phyloP scores from a whole-genome alignment of 1,140 invertebrate genomes.

The Drosophila punjabiensis region DNA sequence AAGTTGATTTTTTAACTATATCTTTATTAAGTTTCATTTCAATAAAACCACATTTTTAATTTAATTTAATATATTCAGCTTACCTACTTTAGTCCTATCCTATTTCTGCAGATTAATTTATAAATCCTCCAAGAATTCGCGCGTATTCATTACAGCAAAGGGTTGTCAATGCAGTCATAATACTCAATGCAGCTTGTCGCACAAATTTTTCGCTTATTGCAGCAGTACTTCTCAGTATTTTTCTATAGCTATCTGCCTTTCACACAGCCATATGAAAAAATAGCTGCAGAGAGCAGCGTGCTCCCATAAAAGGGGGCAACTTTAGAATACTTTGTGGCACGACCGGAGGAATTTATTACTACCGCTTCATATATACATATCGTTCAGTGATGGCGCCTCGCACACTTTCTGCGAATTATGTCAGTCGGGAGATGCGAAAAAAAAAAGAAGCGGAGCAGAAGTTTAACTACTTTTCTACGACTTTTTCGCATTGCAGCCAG shows the following conservation, averaged over 20 bases:
- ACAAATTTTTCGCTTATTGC: constrained; percentile 22
- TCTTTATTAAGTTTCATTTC: background rate
- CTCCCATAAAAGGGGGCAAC: constrained; percentile 23
- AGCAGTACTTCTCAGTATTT: constrained; percentile 29
- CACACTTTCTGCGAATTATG: constrained; percentile 60
- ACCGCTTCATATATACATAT: constrained; percentile 64
- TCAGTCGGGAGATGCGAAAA: constrained; percentile 63
- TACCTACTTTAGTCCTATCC: background rate
- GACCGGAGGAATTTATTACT: constrained; percentile 69
- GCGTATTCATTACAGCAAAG: background rate
- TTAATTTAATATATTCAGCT: background rate
- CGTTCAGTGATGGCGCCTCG: constrained; percentile 56
- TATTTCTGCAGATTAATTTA: background rate
- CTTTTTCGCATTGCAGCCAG: constrained; percentile 53
- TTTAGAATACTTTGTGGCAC: constrained; percentile 56
- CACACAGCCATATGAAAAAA: constrained; percentile 7
- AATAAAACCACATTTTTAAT: background rate
- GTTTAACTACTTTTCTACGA: constrained; percentile 79
- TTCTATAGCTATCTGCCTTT: constrained; percentile 1
- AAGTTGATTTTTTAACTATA: background rate
- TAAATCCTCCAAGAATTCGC: background rate
- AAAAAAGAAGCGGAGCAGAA: constrained; percentile 55
- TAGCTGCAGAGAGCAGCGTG: background rate
- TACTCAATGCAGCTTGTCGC: constrained; percentile 1
- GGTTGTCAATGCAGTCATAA: background rate